Evolutionary conservation across 2,888 invertebrate genomes (phyloP).

Genomic region (Leptinotarsa haldemani): DNA sequence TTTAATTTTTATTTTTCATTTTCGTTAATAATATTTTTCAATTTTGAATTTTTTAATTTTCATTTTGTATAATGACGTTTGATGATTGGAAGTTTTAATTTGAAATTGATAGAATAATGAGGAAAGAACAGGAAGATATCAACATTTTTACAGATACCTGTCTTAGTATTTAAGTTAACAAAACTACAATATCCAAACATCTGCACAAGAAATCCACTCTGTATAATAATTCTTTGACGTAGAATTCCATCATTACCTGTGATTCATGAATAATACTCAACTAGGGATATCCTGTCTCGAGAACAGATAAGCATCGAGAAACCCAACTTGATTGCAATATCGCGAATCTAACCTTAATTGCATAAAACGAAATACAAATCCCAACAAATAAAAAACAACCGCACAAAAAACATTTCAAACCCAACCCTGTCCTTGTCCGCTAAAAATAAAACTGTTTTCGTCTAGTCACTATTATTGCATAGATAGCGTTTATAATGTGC

Average conservation of each 20-base stretch:
- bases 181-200: neutral
- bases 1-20: no score
- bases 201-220: neutral
- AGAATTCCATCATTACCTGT: constrained; percentile 9
- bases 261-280: constrained; percentile 13
- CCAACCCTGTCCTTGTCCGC: constrained; percentile 51
- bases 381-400: constrained; percentile 21
- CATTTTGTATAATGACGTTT: no score
- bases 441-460: constrained; percentile 62
- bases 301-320: constrained; percentile 23
- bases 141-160: no score
- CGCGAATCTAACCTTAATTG: constrained; percentile 25
- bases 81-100: no score
- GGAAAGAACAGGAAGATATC: neutral
- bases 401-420: constrained; percentile 36
- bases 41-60: no score
- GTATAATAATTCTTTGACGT: neutral
- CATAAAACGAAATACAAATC: constrained; percentile 26
- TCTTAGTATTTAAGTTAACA: neutral
- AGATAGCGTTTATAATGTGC: constrained; percentile 61
- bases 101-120: neutral
- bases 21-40: no score
- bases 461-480: constrained; percentile 66
- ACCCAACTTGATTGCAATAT: constrained; percentile 1
- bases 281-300: constrained; percentile 22